Evolutionary conservation across 2,113 vertebrate species (phyloP).

Genomic region (human): GRCh38 chr13:61974501-61975000

Average conservation of each 20-base stretch:
- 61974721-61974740: constrained; percentile 49
- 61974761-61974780: constrained; percentile 12
- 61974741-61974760: constrained; percentile 27
- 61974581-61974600: constrained; percentile 26
- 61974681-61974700: constrained; percentile 55
- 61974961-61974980: background rate
- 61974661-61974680: constrained; percentile 53
- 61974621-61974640: constrained; percentile 7
- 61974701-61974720: constrained; percentile 23
- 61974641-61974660: constrained; percentile 47
- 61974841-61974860: constrained; percentile 26
- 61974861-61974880: background rate
- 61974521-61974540: constrained; percentile 20
- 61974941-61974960: background rate
- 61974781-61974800: constrained; percentile 15
- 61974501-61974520: background rate
- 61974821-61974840: background rate
- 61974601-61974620: constrained; percentile 32
- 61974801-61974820: constrained; percentile 25
- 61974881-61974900: background rate
- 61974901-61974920: background rate
- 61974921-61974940: constrained; percentile 30
- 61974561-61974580: background rate
- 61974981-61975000: background rate
- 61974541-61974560: background rate